Base-by-base conservation (phyloP, 2,113 vertebrate genomes). In the Bostrychus sinensis region DNA sequence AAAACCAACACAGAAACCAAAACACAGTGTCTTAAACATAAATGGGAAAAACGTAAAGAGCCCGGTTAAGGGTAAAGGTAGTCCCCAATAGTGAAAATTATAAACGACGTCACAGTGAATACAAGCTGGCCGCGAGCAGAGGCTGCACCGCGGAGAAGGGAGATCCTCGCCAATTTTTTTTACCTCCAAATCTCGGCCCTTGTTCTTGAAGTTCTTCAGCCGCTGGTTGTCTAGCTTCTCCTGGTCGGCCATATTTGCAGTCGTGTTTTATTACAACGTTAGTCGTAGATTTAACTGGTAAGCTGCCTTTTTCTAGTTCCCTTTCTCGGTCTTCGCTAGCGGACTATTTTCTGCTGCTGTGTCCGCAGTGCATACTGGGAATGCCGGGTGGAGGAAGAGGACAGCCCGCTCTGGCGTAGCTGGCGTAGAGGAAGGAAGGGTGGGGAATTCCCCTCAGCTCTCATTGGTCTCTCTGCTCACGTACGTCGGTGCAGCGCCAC, bases 141-240 rank as follows among this genome's bases (percentile, higher is more conserved):
- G 45, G 43, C 25, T 48, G 78, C 72, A 60, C 65, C 66, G 71
- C 20, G 66, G 77, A 64, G 60, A 56, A 70, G 68, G n/a, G 42
- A 56, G 56, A 56, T 62, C 67, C 55, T 70, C 70, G 78, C 57
- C 28, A 66, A 76, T 72, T 76, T 81, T 72, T 76, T 81, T 91
- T 93, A 97, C 96, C 95, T 98, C 96, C 90, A 96, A 91, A 94
- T 98, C 96, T 71, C 96, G 95, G 83, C 96, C 96, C 91, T 98
- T 98, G 89, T 98, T 98, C 92, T 98, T 98, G 91, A 98, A 98
- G 93, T 98, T 97, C 92, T 97, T 98, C 90, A 97, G 92, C 88
- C 96, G 93, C 83, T 98, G 96, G 92, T 98, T 98, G 91, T 97
- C 96, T 91, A 95, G 91, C 90, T 97, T 97, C 90, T 98, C 96